Evolutionary conservation across 2,888 invertebrate species (phyloP).

Genomic region (Ferrisia virgata): DNA sequence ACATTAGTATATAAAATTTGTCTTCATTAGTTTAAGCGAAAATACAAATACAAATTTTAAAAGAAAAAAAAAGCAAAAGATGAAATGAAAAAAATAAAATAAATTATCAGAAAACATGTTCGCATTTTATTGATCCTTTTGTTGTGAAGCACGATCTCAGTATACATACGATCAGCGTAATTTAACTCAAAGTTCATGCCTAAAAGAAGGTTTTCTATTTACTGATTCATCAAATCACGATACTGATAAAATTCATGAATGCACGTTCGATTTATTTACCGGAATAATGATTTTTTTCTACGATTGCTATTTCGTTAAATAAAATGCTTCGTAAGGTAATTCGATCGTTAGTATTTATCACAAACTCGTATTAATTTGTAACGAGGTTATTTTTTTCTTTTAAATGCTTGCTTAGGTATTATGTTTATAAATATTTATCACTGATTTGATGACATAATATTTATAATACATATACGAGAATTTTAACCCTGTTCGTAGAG

Average conservation of each 20-base stretch:
- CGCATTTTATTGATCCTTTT: neutral
- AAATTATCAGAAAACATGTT: neutral
- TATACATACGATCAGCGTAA: neutral
- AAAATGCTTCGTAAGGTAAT: neutral
- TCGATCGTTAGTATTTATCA: neutral
- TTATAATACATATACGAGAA: neutral
- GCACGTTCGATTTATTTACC: neutral
- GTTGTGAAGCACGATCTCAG: neutral
- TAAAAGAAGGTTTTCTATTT: neutral
- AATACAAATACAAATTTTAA: neutral
- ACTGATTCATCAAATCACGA: neutral
- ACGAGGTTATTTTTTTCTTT: constrained; percentile 1
- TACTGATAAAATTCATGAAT: neutral
- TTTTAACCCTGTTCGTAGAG: neutral
- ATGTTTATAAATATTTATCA: constrained; percentile 29
- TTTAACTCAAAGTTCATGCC: neutral
- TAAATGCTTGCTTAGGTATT: neutral
- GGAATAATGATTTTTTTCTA: neutral
- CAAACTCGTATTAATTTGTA: neutral
- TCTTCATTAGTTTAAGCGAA: constrained; percentile 21
- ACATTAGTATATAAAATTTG: neutral
- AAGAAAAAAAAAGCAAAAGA: neutral
- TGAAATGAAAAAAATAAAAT: constrained; percentile 5
- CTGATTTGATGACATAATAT: neutral
- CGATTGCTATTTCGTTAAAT: neutral